Evolutionary conservation across 2,888 invertebrate genomes (phyloP), one percentile per base, ranked within the genome.

Genomic region (Orchesella flavescens): DNA sequence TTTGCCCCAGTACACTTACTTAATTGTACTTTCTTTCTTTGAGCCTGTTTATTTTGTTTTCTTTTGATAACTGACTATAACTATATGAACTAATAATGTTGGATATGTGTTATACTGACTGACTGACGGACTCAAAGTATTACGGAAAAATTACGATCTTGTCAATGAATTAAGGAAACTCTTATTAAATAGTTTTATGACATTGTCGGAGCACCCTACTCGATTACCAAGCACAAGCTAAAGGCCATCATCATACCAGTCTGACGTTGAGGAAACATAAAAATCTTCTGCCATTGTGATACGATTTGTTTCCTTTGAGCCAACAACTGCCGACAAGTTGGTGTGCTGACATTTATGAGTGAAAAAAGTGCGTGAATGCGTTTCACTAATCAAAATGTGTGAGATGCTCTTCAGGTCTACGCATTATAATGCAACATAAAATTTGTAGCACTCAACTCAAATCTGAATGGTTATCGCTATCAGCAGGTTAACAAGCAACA

Each of bases 1-100:
- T 44, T 44, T 66, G 4, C 49, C 69, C 23, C 69, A 71, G 55
- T 73, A 44, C n/a, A 23, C 44, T 44, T 57, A 57, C 72, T 73
- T 73, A 73, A 63, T 63, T 74, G 53, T 53, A 74, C 74, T 74
- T 74, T 74, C 65, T 46, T 74, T 65, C 74, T 74, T 34, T 53
- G 12, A 65, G 74, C 74, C 21, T 49, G 73, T 74, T 74, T 74
- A n/a, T 73, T 74, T 63, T 63, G 63, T 63, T 23, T 63, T 63
- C 3, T 61, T 21, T 17, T 57, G 19, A 72, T n/a, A 61, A 49
- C 49, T 23, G 10, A 69, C 53, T 53, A 53, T 49, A 13, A 13
- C 9, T 49, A 13, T 13, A 63, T 17, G 46, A 46, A 13, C 23
- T 3, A 44, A 69, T 15, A 49, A 17, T 1, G n/a, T 9, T 46